Base-by-base conservation (phyloP, 2,888 invertebrate species). In the Galerucella pusilla region DNA sequence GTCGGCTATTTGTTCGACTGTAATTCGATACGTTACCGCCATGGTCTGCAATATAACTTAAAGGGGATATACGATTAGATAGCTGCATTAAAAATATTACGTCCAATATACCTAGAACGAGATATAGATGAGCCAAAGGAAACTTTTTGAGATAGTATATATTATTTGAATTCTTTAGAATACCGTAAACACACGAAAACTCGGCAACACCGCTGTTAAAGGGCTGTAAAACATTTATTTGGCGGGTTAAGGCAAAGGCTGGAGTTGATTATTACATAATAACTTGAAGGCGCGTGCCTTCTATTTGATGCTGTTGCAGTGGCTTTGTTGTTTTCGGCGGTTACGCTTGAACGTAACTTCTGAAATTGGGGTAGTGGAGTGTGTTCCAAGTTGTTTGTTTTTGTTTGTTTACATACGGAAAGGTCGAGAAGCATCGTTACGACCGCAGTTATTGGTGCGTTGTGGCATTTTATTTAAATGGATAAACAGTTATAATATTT, bases 261-360 rank as follows among this genome's bases (percentile, higher is more conserved):
- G 46, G 60, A 61, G 60, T 69, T 69, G 69, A 69, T 69, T 61
- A 60, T 69, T 61, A 61, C 49, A 49, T 61, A 69, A 69, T 69
- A 69, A 69, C 49, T 73, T 72, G 35, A 69, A 49, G 75, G 75
- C 77, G 77, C 77, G 77, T 77, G 77, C 75, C 77, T 61, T 45
- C 63, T 64, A 46, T 54, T 66, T 76, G 68, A n/a, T 68, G 57
- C 52, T 57, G 61, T 65, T 20, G 68, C 46, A 57, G 73, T 69
- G 25, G 73, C 68, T 68, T 74, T 74, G 76, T 76, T 74, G 73
- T 73, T 76, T 35, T 16, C 20, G 60, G 16, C 68, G 25, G 57
- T 35, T 28, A 42, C 5, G 57, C 35, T 57, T 54, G 52, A 46
- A 45, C 12, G 57, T 59, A 49, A 49, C 20, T 35, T 35, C 52